phyloP scores from a whole-genome alignment of 2,113 vertebrate genomes.

The Alligator mississippiensis region DNA sequence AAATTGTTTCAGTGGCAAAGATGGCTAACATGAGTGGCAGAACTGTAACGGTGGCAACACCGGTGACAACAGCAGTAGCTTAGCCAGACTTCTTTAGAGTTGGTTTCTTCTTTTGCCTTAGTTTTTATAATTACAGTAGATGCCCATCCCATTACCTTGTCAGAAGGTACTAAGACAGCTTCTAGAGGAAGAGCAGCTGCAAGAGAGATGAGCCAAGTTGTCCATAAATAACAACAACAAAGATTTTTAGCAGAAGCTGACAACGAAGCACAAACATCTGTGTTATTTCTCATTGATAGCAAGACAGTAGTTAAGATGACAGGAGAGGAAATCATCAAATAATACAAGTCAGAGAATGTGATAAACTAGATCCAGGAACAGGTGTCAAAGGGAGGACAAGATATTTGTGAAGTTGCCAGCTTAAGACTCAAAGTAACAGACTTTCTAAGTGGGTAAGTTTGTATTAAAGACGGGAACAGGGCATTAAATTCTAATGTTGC shows the following conservation, averaged over 20 bases:
- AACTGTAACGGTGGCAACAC: not conserved
- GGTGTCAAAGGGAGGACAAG: not conserved
- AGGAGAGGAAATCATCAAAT: not conserved
- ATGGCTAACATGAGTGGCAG: not conserved
- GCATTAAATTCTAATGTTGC: slow-evolving; percentile 44
- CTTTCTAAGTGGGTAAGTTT: not conserved
- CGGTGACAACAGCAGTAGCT: not conserved
- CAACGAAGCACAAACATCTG: not conserved
- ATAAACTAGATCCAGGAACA: slow-evolving; percentile 16
- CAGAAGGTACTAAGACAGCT: not conserved
- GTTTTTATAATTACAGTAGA: not conserved
- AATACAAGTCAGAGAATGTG: not conserved
- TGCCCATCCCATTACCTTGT: not conserved
- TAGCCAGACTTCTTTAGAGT: too few species aligned
- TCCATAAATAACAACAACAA: not conserved
- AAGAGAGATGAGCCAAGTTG: not conserved
- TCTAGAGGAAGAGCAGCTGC: not conserved
- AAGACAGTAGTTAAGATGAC: not conserved
- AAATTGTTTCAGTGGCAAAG: not conserved
- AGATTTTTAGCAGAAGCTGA: not conserved
- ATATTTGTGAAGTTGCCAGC: slow-evolving; percentile 12
- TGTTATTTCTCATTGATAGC: not conserved
- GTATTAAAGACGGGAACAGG: slow-evolving; percentile 31
- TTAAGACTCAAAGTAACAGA: slow-evolving; percentile 7
- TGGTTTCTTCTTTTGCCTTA: not conserved